phyloP scores from a whole-genome alignment of 2,797 vertebrate species.

The Clarias fuscus region DNA sequence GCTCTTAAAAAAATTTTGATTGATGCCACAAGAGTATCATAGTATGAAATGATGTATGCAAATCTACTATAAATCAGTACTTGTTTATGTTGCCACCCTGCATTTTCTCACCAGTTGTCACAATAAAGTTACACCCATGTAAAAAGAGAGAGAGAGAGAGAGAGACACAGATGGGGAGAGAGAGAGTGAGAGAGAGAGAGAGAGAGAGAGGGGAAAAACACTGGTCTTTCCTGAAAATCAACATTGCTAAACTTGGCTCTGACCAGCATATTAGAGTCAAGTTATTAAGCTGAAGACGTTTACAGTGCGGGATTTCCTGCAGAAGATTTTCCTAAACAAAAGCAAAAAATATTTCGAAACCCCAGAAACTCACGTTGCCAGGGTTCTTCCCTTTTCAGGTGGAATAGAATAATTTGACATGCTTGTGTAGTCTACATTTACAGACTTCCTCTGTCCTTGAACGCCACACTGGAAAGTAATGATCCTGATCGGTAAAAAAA shows the following conservation, averaged over 20 bases:
- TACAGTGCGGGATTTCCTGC: background rate
- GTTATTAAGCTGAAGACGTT: background rate
- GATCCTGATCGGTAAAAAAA: no score
- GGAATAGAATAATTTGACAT: background rate
- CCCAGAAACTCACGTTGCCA: no score
- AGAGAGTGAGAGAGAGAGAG: background rate
- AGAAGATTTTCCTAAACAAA: no score
- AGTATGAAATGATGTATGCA: background rate
- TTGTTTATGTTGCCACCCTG: background rate
- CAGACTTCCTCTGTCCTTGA: background rate
- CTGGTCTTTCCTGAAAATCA: conserved; percentile 31
- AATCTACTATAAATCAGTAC: background rate
- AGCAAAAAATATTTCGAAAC: background rate
- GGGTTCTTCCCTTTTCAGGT: background rate
- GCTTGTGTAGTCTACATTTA: background rate
- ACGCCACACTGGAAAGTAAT: background rate
- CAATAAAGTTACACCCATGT: conserved; percentile 8
- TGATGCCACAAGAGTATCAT: background rate
- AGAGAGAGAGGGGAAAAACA: background rate
- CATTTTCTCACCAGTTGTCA: background rate
- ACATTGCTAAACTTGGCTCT: background rate
- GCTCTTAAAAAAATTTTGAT: background rate
- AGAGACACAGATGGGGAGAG: no score
- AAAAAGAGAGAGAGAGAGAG: background rate
- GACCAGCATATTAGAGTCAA: background rate